Conservation (phyloP, 1,140 invertebrate genomes). For the Doryteuthis pealeii region DNA sequence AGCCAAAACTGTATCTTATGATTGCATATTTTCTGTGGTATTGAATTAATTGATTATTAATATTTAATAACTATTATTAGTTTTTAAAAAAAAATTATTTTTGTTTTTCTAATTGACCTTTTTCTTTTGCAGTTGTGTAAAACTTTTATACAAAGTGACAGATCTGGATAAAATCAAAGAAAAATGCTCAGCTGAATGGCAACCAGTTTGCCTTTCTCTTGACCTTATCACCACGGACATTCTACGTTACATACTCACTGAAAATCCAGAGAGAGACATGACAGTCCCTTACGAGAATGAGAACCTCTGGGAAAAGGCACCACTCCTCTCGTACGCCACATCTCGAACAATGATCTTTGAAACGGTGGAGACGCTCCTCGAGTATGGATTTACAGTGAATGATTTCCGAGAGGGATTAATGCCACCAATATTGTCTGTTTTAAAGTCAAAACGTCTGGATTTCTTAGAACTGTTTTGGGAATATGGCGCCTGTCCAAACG, state of each 20-base stretch:
- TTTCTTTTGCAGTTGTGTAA: constrained; percentile 36
- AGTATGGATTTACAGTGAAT: constrained; percentile 27
- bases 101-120: too few species aligned
- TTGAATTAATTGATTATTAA: too few species aligned
- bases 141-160: constrained; percentile 40
- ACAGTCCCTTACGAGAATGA: constrained; percentile 22
- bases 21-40: too few species aligned
- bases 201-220: constrained; percentile 26
- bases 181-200: constrained; percentile 28
- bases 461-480: constrained; percentile 37
- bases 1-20: too few species aligned
- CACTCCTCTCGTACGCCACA: constrained; percentile 31
- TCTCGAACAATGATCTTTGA: constrained; percentile 24
- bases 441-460: constrained; percentile 29
- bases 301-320: neutral
- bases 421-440: constrained; percentile 40
- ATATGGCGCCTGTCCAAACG: constrained; percentile 37
- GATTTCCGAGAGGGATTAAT: constrained; percentile 25
- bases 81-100: too few species aligned
- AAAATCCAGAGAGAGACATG: constrained; percentile 16
- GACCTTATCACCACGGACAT: constrained; percentile 21
- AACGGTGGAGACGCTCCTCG: constrained; percentile 31
- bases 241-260: constrained; percentile 19
- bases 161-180: constrained; percentile 29
- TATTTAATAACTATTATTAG: too few species aligned